Percentiles rank a stretch among this genome's conserved stretches.
Conservation (phyloP, 1,140 invertebrate species). For the Drosophila subpulchrella region DNA sequence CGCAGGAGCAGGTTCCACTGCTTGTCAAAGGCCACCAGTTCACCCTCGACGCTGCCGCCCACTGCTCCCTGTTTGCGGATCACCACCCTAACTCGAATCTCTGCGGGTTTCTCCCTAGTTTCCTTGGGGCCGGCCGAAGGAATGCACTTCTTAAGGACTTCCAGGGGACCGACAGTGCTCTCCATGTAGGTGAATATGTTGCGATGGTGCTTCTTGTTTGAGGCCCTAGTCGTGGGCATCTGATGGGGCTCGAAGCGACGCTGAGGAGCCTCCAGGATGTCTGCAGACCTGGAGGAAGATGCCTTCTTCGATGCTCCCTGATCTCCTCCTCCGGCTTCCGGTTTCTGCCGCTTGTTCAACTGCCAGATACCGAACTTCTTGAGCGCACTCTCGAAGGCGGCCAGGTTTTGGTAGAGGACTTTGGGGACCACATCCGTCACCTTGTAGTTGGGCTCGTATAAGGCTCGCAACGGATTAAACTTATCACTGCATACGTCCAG, state of each 20-base stretch:
- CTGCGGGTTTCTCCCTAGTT: not conserved
- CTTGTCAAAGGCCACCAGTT: constrained; percentile 95
- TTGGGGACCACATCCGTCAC: constrained; percentile 84
- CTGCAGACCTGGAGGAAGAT: constrained; percentile 23
- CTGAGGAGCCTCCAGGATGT: constrained; percentile 1
- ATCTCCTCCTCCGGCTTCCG: not conserved
- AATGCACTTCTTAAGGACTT: constrained; percentile 87
- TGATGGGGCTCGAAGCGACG: constrained; percentile 67
- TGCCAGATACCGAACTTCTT: constrained; percentile 67
- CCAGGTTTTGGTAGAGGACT: constrained; percentile 76
- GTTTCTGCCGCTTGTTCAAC: constrained; percentile 54
- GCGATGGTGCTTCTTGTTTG: constrained; percentile 66
- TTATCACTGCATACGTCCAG: constrained; percentile 87
- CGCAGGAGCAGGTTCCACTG: constrained; percentile 96
- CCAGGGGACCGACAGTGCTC: constrained; percentile 87
- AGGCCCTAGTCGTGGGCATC: constrained; percentile 61
- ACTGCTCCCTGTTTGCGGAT: constrained; percentile 88
- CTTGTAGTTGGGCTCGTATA: constrained; percentile 86
- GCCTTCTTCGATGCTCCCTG: constrained; percentile 1
- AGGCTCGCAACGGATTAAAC: constrained; percentile 89
- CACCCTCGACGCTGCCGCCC: constrained; percentile 92
- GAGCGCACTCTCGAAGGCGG: constrained; percentile 73
- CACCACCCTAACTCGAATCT: constrained; percentile 88
- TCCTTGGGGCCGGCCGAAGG: constrained; percentile 9
- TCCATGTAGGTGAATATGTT: constrained; percentile 89